Conservation (phyloP, 2,113 vertebrate genomes). For the Microtus richardsoni region DNA sequence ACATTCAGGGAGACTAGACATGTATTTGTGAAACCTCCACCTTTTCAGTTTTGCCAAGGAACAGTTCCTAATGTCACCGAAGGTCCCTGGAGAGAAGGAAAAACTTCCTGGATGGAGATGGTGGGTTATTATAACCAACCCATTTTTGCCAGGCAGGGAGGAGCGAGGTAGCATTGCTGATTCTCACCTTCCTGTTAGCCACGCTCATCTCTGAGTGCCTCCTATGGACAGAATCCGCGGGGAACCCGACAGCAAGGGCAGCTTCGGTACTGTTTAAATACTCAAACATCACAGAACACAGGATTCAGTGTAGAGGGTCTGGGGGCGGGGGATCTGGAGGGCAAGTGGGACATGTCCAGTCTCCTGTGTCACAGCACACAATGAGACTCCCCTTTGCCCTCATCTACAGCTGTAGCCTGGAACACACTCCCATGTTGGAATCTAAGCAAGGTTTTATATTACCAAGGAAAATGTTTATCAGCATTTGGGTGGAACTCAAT, state of each 20-base stretch:
- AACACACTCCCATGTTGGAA: neutral
- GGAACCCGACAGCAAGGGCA: neutral
- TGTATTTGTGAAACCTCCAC: neutral
- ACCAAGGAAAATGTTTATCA: neutral
- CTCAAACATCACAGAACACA: neutral
- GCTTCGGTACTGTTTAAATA: neutral
- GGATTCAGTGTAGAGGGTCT: neutral
- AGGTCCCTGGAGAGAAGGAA: neutral
- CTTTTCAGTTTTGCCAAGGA: neutral
- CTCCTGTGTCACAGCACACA: neutral
- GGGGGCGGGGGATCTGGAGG: neutral
- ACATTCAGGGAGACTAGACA: neutral
- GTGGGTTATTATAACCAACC: neutral
- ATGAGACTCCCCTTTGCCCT: neutral
- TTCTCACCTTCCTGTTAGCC: neutral
- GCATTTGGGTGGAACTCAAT: neutral
- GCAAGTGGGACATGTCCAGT: neutral
- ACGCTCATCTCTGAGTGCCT: neutral
- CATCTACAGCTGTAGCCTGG: neutral
- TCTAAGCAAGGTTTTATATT: neutral
- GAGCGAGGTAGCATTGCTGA: neutral
- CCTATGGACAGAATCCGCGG: neutral
- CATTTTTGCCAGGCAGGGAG: neutral
- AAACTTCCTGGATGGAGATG: neutral
- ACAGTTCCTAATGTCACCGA: neutral